phyloP scores from a whole-genome alignment of 37 sponge, comb jelly and placozoan species.

The Diacarnus erythraeanus region DNA sequence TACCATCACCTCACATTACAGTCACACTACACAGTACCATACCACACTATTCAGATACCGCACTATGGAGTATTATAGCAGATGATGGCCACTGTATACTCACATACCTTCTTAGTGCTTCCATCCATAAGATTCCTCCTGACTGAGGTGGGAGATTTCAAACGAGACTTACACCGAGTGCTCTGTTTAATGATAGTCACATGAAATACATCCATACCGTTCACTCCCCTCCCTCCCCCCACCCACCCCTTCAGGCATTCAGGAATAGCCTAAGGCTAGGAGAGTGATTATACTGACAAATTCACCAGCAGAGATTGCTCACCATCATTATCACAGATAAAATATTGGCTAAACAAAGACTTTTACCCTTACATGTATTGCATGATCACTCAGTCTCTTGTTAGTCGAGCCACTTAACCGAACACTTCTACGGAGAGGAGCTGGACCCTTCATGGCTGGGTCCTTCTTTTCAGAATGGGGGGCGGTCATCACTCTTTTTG shows the following conservation, averaged over 20 bases:
- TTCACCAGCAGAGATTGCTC: not conserved
- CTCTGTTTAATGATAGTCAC: constrained; percentile 19
- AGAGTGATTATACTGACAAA: not conserved
- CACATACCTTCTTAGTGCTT: constrained; percentile 5
- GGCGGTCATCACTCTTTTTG: not conserved
- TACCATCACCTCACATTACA: too few relatives aligned
- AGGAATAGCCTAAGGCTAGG: too few relatives aligned
- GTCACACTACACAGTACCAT: too few relatives aligned
- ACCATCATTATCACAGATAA: not conserved
- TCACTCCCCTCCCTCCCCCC: too few relatives aligned
- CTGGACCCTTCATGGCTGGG: not conserved
- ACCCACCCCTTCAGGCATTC: too few relatives aligned
- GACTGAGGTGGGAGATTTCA: constrained; percentile 12
- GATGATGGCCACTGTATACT: too few relatives aligned
- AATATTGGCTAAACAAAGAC: not conserved
- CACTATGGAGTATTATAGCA: too few relatives aligned
- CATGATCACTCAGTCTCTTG: not conserved
- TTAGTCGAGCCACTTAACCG: constrained; percentile 15
- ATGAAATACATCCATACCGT: too few relatives aligned
- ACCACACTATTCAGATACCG: too few relatives aligned
- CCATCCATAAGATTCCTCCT: not conserved
- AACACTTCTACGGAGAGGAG: constrained; percentile 18
- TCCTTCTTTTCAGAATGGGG: not conserved
- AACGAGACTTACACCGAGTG: constrained; percentile 5
- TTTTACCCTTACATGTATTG: not conserved